Evolutionary conservation across 2,888 invertebrate species (phyloP).

Genomic region (Pandemis heparana): DNA sequence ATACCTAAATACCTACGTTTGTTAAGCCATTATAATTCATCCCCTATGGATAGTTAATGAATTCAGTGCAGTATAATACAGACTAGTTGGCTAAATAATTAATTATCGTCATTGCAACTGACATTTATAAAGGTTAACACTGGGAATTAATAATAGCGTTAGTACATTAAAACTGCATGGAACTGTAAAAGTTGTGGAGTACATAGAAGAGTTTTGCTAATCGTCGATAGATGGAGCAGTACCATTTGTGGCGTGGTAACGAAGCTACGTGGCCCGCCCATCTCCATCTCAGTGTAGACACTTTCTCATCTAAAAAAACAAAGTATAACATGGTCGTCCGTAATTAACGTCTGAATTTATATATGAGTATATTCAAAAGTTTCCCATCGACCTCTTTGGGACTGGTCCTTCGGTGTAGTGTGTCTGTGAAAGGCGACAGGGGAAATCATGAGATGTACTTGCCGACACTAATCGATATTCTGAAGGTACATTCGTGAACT

Average conservation of each 20-base stretch:
- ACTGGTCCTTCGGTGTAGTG: neutral
- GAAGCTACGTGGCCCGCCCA: too few species aligned
- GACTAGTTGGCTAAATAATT: slow-evolving; percentile 6
- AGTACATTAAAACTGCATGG: neutral
- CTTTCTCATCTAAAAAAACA: too few species aligned
- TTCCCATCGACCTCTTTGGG: neutral
- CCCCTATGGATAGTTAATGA: slow-evolving; percentile 1
- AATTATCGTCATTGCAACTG: neutral
- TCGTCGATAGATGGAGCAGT: too few species aligned
- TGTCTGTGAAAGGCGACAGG: neutral
- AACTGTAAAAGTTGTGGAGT: too few species aligned
- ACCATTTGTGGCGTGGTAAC: too few species aligned
- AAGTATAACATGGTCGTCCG: too few species aligned
- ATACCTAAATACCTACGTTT: neutral
- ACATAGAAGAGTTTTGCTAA: too few species aligned
- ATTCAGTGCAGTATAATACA: neutral
- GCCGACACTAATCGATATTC: neutral
- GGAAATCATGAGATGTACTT: slow-evolving; percentile 5
- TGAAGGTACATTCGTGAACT: neutral
- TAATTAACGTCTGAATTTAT: too few species aligned
- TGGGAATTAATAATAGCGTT: too few species aligned
- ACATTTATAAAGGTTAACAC: neutral
- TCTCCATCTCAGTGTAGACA: too few species aligned
- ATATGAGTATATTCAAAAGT: neutral
- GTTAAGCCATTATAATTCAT: neutral